phyloP scores from a whole-genome alignment of 2,797 vertebrate genomes.

The Geotrypetes seraphini region DNA sequence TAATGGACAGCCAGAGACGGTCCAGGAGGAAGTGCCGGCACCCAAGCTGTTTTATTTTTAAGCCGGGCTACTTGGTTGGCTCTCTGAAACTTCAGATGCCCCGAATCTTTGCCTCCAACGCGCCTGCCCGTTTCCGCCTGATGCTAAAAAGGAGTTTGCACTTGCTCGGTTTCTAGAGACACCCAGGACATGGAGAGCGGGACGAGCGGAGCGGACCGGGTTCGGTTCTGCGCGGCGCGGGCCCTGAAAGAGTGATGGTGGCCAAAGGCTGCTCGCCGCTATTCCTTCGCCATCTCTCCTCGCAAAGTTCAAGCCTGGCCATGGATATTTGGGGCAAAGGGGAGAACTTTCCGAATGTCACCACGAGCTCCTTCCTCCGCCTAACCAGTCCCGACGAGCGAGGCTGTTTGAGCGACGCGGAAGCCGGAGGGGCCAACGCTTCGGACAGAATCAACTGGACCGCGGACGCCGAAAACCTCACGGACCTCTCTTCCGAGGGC shows the following conservation, averaged over 20 bases:
- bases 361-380: conserved; percentile 43
- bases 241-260: conserved; percentile 30
- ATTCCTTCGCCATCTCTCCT: conserved; percentile 18
- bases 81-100: not conserved
- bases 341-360: conserved; percentile 41
- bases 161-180: not conserved
- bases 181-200: not conserved
- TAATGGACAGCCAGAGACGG: conserved; percentile 26
- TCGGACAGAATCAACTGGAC: conserved; percentile 48
- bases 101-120: not conserved
- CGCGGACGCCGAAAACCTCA: conserved; percentile 38
- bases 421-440: conserved; percentile 46
- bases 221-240: conserved; percentile 8
- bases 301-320: conserved; percentile 24
- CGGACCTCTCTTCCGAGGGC: conserved; percentile 38
- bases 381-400: conserved; percentile 34
- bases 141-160: not conserved
- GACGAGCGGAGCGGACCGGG: not conserved
- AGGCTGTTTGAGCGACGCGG: conserved; percentile 34
- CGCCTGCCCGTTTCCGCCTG: not conserved
- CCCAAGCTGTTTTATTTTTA: conserved; percentile 29
- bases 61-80: conserved; percentile 18
- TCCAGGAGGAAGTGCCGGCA: conserved; percentile 20
- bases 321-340: conserved; percentile 58
- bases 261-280: conserved; percentile 18